Conservation (phyloP, 2,113 vertebrate genomes). For the Emydocephalus ijimae region DNA sequence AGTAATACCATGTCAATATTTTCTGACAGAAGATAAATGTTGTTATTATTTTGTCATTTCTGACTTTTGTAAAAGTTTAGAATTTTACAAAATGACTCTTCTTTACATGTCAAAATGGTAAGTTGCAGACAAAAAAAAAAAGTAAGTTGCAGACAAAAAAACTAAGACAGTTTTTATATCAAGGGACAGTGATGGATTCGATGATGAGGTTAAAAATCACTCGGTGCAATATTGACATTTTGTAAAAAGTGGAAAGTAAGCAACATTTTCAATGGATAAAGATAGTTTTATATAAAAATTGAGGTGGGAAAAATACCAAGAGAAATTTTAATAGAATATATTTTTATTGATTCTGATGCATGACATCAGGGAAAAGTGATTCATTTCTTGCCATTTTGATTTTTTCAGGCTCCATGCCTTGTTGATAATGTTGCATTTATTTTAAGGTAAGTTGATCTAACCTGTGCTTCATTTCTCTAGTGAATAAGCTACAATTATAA, state of each 20-base stretch:
- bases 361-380: slow-evolving; percentile 34
- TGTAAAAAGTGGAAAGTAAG: slow-evolving; percentile 48
- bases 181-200: slow-evolving; percentile 63
- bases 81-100: slow-evolving; percentile 77
- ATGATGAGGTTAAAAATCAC: slow-evolving; percentile 55
- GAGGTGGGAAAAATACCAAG: slow-evolving; percentile 10
- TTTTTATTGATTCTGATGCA: slow-evolving; percentile 27
- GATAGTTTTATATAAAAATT: slow-evolving; percentile 39
- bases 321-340: background rate
- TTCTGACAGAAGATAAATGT: slow-evolving; percentile 93
- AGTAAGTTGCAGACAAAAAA: slow-evolving; percentile 47
- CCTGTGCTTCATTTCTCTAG: background rate
- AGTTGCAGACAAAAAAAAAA: slow-evolving; percentile 38
- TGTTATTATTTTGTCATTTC: slow-evolving; percentile 93
- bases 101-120: slow-evolving; percentile 75
- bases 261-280: slow-evolving; percentile 53
- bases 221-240: slow-evolving; percentile 51
- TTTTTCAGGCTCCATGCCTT: background rate
- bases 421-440: background rate
- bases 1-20: slow-evolving; percentile 91
- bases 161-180: slow-evolving; percentile 53
- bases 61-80: slow-evolving; percentile 80
- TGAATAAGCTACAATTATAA: background rate
- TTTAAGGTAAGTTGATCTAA: background rate
- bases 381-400: background rate